Base-by-base conservation (phyloP, 2,888 invertebrate genomes). In the Dascillus cervinus region DNA sequence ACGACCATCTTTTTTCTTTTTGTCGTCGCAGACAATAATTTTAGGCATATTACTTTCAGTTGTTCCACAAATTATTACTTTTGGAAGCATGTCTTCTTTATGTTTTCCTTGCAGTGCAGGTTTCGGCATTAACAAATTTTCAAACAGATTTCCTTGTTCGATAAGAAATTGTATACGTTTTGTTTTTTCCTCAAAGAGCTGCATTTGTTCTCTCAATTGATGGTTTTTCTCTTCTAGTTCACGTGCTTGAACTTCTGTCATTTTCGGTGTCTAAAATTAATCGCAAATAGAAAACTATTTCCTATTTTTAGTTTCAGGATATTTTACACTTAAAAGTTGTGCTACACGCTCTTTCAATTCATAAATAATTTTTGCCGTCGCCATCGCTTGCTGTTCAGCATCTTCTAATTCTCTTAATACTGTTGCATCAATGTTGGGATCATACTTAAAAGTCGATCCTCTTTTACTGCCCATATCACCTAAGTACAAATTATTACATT, bases 181-280 rank as follows among this genome's bases (percentile, higher is more conserved):
- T 0, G 78, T 79, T 37, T 77, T 71, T 10, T 67, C 63, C 42
- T 79, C 78, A 37, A 79, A 73, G 21, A 76, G 66, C 11, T 69
- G 66, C 67, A 79, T 70, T 50, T 77, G 78, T 2, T 68, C 63
- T 29, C 74, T 70, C 1, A 80, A 58, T 33, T 71, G 55, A 13
- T 69, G 67, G 43, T 78, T 77, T 27, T 75, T 70, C 19, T 71
- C 66, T 14, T 72, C 70, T 5, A 79, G 55, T 41, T 69, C 69
- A 32, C 60, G 61, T 8, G 20, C 69, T 46, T 81, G 79, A 1
- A 62, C 62, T 23, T 75, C 72, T 1, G 72, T 72, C 49, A 78
- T 61, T 29, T 65, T 64, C 3, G 70, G 49, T 63, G 78, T 79
- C 73, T 78, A 46, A 29, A 34, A 33, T 17, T 17, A 17, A 4